These are phyloP conservation scores for Chironomus striatipennis DNA, from an alignment of 1,140 invertebrate species.

Conservation along the genomic window DNA sequence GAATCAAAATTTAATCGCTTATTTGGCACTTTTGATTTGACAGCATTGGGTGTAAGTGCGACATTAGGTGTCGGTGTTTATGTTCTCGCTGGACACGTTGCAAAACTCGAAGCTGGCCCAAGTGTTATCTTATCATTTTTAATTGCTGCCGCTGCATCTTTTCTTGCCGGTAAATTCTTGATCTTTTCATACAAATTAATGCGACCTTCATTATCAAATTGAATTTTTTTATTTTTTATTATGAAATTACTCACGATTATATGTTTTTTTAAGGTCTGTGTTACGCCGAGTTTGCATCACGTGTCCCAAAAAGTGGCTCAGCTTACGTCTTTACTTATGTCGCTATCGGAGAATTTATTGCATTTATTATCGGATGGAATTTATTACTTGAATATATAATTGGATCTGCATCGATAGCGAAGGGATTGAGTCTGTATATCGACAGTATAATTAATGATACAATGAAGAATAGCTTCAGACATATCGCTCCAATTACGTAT, in stretches of 20 bases:
- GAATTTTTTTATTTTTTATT: too few relatives aligned
- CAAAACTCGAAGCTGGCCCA: constrained; percentile 53
- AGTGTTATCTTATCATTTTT: constrained; percentile 56
- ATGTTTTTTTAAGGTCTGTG: constrained; percentile 55
- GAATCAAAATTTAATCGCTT: constrained; percentile 55
- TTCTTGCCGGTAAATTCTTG: constrained; percentile 53
- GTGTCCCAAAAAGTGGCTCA: constrained; percentile 76
- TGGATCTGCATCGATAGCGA: constrained; percentile 75
- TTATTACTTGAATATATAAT: constrained; percentile 85
- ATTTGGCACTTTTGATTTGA: constrained; percentile 64
- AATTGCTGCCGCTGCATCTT: constrained; percentile 56
- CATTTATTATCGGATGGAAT: constrained; percentile 80
- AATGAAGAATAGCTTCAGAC: constrained; percentile 39
- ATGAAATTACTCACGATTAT: not conserved
- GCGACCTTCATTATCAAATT: not conserved
- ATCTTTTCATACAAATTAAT: not conserved
- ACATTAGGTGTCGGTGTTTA: constrained; percentile 63
- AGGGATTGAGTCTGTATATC: constrained; percentile 69
- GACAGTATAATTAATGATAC: constrained; percentile 50
- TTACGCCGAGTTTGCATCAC: constrained; percentile 79
- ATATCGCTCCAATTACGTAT: constrained; percentile 47
- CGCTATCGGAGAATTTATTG: constrained; percentile 73
- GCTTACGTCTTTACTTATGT: constrained; percentile 87
- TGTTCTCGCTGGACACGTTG: constrained; percentile 58
- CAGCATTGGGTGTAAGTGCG: constrained; percentile 50